Evolutionary conservation across 1,140 invertebrate genomes (phyloP), one percentile per base, ranked within the genome.

Genomic region (Apocrypta bakeri): DNA sequence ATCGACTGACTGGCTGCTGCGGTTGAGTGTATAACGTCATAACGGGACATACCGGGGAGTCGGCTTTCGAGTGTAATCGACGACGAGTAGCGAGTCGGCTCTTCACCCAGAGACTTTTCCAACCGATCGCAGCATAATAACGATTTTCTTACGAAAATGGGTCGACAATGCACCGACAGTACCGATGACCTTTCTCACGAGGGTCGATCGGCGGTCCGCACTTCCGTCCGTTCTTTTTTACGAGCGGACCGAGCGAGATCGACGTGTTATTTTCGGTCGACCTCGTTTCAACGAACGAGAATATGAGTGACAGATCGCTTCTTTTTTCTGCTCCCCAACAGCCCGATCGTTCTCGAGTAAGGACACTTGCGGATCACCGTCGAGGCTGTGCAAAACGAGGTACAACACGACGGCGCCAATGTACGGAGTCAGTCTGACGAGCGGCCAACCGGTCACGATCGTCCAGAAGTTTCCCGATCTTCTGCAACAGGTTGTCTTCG

Each of bases 391-490:
- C 88, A 95, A 96, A 88, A 97, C 97, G 6, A 93, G 96, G 71
- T 98, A 97, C 91, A 98, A 98, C 90, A 98, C 97, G 2, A 98
- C 97, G 42, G 97, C 97, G 14, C 97, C 97, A 3, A 97, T 98
- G 96, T 98, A 97, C 89, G 97, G 97, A 7, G 96, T 98, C 29
- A 97, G 96, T 29, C 92, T 98, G 8, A 98, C 97, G 3, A 97
- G 97, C 27, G 97, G 97, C 14, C 96, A 98, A 89, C 97, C 97
- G 1, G 97, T 98, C 75, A 98, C 97, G 40, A 98, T 98, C 85
- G 97, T 98, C 29, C 97, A 98, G 92, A 98, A 98, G 90, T 98
- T 98, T 88, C 97, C 97, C 3, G 97, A 98, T 92, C 93, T 98
- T n/a, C 90, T 98, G 42, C 97, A 98, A 89, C 97, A 98, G 93